These are phyloP conservation scores for Nyctibius bracteatus DNA, from an alignment of 2,113 vertebrate species.

Conservation along the genomic window DNA sequence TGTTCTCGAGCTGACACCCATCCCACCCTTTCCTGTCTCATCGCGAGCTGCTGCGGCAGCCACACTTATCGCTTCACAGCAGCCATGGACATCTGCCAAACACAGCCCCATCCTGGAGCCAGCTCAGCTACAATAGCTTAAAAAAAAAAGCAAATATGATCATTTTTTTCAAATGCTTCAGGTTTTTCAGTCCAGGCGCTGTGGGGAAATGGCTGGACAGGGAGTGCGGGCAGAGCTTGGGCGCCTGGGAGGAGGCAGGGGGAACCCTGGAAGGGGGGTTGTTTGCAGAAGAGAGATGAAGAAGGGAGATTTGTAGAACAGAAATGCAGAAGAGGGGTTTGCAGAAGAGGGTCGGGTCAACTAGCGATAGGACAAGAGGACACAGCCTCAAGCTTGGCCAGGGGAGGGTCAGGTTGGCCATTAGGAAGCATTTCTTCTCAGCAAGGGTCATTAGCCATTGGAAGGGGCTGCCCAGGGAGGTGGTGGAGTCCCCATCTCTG, in stretches of 20 bases:
- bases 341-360: neutral
- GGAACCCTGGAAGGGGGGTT: neutral
- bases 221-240: neutral
- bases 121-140: neutral
- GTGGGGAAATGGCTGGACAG: fast-evolving
- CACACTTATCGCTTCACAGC: neutral
- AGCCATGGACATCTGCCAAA: neutral
- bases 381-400: no score
- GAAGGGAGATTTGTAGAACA: neutral
- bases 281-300: neutral
- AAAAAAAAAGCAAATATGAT: neutral
- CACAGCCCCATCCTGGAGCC: neutral
- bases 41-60: neutral
- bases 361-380: no score
- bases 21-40: constrained; percentile 48
- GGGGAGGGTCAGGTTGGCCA: no score
- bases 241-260: fast-evolving
- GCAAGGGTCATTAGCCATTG: no score
- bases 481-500: no score
- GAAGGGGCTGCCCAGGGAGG: no score
- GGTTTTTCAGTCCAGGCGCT: fast-evolving
- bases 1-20: neutral
- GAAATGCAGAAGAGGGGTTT: neutral
- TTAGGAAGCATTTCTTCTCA: no score
- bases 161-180: neutral